Base-by-base conservation (phyloP, 2,888 invertebrate species). In the Meteorus colon region DNA sequence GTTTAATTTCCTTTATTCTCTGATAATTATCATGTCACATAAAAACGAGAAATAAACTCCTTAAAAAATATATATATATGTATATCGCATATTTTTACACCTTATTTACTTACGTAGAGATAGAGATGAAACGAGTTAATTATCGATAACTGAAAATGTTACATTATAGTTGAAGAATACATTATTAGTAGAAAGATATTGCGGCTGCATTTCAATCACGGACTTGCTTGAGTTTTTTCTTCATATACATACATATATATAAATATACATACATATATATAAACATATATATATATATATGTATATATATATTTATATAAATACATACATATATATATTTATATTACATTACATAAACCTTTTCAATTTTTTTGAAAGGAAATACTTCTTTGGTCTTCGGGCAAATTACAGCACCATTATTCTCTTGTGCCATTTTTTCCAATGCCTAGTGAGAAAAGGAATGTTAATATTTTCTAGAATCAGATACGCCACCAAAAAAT, bases 331-430 rank as follows among this genome's bases (percentile, higher is more conserved):
- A 24, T 24, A 24, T 16, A 8, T 19, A 19, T 19, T n/a, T 62
- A 79, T 86, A 86, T 93, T 93, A 99, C 98, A 99, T 98, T 73
- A 99, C 97, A 89, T 95, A 99, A 67, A 99, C 98, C 91, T 98
- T 98, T 89, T 98, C 97, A 66, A 96, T 95, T 89, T 98, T 97
- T 84, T 96, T 96, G 90, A 96, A 94, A 79, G 95, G 93, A 91
- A 95, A 99, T 81, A 95, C 94, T 88, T 97, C 96, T 90, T 97
- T 97, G 76, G 98, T 98, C 87, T 97, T 94, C 41, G 98, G 98
- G 90, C 98, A 99, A 78, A 95, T 94, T 78, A 99, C 94, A 83
- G 95, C 95, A 62, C 98, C 98, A 84, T 97, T 96, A 86, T 98
- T 97, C 87, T 96, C 95, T 73, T 91, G 90, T 86, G 98, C 97